Evolutionary conservation across 2,113 vertebrate species (phyloP).

Genomic region (Mystacornis crossleyi): DNA sequence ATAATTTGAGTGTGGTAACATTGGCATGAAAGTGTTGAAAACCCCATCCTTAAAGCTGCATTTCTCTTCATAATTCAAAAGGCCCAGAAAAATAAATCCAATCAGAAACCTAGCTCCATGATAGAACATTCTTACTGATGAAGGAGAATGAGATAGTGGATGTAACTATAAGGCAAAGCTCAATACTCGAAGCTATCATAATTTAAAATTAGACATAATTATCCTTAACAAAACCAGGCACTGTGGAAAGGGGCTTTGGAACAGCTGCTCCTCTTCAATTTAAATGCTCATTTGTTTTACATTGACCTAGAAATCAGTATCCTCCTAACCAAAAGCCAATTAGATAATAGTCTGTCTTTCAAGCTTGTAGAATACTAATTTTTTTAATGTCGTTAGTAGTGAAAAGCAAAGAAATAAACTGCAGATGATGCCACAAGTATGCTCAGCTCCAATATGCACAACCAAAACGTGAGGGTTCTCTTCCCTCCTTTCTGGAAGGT

Average conservation of each 20-base stretch:
- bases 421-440: constrained; percentile 42
- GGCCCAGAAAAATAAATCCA: constrained; percentile 35
- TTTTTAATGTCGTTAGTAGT: constrained; percentile 26
- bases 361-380: constrained; percentile 62
- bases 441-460: neutral
- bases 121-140: constrained; percentile 47
- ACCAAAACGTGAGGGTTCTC: neutral
- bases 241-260: constrained; percentile 62
- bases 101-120: constrained; percentile 15
- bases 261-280: constrained; percentile 73
- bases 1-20: neutral
- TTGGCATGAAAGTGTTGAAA: neutral
- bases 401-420: constrained; percentile 60
- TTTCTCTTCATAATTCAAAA: constrained; percentile 20
- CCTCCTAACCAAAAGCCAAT: constrained; percentile 73
- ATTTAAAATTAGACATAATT: constrained; percentile 76
- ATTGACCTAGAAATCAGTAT: constrained; percentile 76
- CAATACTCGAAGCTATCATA: constrained; percentile 73
- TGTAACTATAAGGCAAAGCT: constrained; percentile 63
- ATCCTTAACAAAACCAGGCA: constrained; percentile 74
- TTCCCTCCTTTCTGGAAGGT: neutral
- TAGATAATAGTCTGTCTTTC: constrained; percentile 66
- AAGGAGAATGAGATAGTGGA: constrained; percentile 47
- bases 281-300: constrained; percentile 73
- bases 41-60: neutral